These are phyloP conservation scores for Hassar affinis DNA, from an alignment of 2,113 vertebrate genomes.

Conservation along the genomic window DNA sequence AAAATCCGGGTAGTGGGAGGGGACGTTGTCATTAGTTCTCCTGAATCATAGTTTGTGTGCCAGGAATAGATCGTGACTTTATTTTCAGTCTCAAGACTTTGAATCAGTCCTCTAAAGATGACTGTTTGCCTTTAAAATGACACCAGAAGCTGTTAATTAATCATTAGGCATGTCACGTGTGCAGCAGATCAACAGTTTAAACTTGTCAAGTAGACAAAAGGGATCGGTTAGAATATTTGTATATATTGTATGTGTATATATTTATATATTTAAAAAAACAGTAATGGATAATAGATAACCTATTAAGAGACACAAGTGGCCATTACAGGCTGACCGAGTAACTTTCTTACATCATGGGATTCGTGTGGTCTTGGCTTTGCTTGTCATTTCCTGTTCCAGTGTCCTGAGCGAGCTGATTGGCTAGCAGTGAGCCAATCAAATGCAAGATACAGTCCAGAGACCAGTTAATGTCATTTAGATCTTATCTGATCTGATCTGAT, in stretches of 20 bases:
- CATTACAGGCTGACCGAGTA: no score
- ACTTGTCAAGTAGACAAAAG: not conserved
- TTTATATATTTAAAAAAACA: no score
- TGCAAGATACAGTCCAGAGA: not conserved
- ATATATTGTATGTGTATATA: no score
- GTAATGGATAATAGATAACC: not conserved
- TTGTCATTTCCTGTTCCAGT: not conserved
- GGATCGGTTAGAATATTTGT: no score
- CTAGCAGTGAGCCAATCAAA: not conserved
- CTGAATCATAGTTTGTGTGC: conserved; percentile 12
- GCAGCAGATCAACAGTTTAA: not conserved
- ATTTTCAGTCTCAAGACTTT: not conserved
- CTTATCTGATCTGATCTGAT: no score
- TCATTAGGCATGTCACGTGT: not conserved
- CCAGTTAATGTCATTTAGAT: not conserved
- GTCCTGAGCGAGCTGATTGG: not conserved
- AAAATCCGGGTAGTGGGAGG: not conserved
- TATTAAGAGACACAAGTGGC: no score
- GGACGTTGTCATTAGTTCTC: not conserved
- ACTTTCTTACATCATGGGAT: not conserved
- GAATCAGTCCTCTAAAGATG: not conserved
- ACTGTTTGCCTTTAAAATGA: no score
- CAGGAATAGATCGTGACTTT: not conserved
- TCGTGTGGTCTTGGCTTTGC: not conserved
- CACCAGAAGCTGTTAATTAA: not conserved